Percentiles rank a stretch among this genome's conserved stretches.
These are phyloP conservation scores for Ypsolopha scabrella DNA, from an alignment of 2,888 invertebrate genomes.

Conservation along the genomic window DNA sequence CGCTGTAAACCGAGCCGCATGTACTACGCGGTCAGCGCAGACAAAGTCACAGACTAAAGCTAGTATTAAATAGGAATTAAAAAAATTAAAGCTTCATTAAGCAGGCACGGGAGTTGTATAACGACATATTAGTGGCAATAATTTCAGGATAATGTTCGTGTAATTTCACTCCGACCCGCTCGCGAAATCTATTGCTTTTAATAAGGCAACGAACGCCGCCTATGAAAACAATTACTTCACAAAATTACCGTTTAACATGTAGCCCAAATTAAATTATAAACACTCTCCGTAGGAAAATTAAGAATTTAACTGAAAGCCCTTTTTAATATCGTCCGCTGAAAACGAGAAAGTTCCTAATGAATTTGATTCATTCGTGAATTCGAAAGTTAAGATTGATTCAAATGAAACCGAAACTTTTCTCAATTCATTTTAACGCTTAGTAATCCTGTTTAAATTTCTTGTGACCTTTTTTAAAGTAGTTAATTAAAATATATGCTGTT, in stretches of 20 bases:
- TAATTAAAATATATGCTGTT: no score
- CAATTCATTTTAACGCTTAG: neutral
- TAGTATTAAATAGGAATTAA: no score
- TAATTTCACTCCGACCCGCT: conserved; percentile 52
- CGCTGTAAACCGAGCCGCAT: no score
- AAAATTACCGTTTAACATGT: conserved; percentile 56
- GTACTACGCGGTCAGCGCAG: no score
- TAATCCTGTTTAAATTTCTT: neutral
- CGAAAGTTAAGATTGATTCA: conserved; percentile 1
- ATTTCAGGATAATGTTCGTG: conserved; percentile 59
- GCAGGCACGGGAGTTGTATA: conserved; percentile 25
- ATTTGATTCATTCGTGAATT: conserved; percentile 1
- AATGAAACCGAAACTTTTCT: neutral
- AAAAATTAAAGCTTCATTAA: conserved; percentile 21
- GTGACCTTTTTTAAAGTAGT: neutral
- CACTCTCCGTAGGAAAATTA: conserved; percentile 12
- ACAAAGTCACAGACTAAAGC: no score
- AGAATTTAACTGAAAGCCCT: neutral
- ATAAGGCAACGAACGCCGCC: conserved; percentile 56
- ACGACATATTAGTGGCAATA: conserved; percentile 64
- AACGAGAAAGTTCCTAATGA: neutral
- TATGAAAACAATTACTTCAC: conserved; percentile 59
- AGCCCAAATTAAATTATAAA: conserved; percentile 53
- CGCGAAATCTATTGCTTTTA: conserved; percentile 63
- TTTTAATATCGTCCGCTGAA: conserved; percentile 1